phyloP scores from a whole-genome alignment of 2,113 vertebrate species.

The Takifugu flavidus region DNA sequence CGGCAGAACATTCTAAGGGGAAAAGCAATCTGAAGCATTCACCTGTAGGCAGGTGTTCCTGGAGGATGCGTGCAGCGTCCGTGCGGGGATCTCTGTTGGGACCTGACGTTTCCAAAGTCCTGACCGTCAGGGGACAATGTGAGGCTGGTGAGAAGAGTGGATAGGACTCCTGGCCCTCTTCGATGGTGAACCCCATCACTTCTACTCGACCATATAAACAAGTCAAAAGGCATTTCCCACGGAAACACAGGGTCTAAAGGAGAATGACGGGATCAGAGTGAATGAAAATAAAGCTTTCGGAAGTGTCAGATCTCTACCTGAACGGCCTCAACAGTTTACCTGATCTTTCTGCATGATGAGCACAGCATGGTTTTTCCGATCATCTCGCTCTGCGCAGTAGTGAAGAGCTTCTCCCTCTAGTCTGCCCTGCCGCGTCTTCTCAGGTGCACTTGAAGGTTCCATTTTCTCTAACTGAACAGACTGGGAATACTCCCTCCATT shows the following conservation, averaged over 20 bases:
- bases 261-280: not conserved
- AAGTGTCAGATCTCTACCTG: not conserved
- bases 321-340: slow-evolving; percentile 43
- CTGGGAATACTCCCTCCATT: slow-evolving; percentile 62
- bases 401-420: slow-evolving; percentile 55
- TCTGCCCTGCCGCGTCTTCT: slow-evolving; percentile 11
- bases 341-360: slow-evolving; percentile 74
- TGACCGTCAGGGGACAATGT: slow-evolving; percentile 79
- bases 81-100: slow-evolving; percentile 58
- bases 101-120: slow-evolving; percentile 56
- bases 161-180: slow-evolving; percentile 81
- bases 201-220: slow-evolving; percentile 88
- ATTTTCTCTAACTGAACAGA: slow-evolving; percentile 52
- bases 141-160: slow-evolving; percentile 82
- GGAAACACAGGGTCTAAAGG: slow-evolving; percentile 79
- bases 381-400: slow-evolving; percentile 63
- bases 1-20: too few relatives aligned
- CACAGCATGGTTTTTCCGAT: slow-evolving; percentile 61
- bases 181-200: slow-evolving; percentile 83
- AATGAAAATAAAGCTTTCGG: not conserved
- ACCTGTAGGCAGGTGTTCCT: slow-evolving; percentile 75
- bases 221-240: slow-evolving; percentile 82
- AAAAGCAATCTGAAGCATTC: slow-evolving; percentile 9
- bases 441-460: not conserved
- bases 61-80: slow-evolving; percentile 71